These are phyloP conservation scores for Heptranchias perlo DNA, from an alignment of 2,113 vertebrate species.

Conservation along the genomic window DNA sequence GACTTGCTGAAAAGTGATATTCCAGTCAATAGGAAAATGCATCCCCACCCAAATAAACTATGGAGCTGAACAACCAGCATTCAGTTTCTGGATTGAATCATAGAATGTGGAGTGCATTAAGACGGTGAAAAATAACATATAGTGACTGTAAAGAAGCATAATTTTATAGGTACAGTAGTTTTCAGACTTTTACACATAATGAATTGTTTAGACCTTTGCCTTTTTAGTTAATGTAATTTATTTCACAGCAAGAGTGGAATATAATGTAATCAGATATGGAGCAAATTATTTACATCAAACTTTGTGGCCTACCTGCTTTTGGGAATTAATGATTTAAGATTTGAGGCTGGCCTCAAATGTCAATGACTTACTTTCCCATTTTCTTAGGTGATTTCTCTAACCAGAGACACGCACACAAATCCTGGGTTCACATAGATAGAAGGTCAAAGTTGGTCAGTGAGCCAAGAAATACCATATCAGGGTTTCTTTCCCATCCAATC, in stretches of 20 bases:
- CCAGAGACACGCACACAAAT: conserved; percentile 80
- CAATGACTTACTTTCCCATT: conserved; percentile 77
- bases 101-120: neutral
- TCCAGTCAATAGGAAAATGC: neutral
- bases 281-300: conserved; percentile 42
- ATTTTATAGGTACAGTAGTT: neutral
- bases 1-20: neutral
- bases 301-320: conserved; percentile 50
- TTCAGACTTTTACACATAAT: conserved; percentile 10
- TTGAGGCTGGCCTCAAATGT: conserved; percentile 70
- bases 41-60: neutral
- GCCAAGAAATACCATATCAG: conserved; percentile 99
- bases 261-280: conserved; percentile 48
- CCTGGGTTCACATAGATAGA: conserved; percentile 77
- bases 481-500: conserved; percentile 88
- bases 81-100: neutral
- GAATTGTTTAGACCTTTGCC: conserved; percentile 15
- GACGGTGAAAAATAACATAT: conserved; percentile 11
- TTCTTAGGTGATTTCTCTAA: conserved; percentile 87
- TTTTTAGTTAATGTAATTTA: conserved; percentile 24
- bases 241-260: conserved; percentile 20
- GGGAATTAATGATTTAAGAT: conserved; percentile 82
- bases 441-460: conserved; percentile 99
- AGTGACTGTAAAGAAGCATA: neutral
- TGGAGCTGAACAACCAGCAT: neutral